Base-by-base conservation (phyloP, 1,140 invertebrate species). In the Vanessa tameamea region DNA sequence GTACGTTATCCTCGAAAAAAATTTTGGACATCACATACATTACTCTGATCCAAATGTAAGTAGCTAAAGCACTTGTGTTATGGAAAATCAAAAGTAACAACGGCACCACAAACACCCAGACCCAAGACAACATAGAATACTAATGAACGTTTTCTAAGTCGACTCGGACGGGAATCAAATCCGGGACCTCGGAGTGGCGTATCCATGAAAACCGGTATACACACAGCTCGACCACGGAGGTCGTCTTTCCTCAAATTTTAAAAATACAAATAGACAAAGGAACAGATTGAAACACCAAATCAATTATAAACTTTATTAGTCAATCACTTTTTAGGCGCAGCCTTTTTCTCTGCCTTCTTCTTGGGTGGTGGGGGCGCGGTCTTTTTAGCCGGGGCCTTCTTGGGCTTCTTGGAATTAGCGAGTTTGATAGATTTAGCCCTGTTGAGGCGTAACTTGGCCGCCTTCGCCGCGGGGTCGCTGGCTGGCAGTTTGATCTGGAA, bases 401-500 rank as follows among this genome's bases (percentile, higher is more conserved):
- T 94, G 26, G 88, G 85, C 73, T 94, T 94, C 82, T 95, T 95
- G 3, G 93, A 87, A 53, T 94, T 93, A 0, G 89, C 86, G 50
- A 94, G 93, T 71, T 94, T 90, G 15, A 95, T 92, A 16, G 93
- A 92, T 55, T 93, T 94, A 9, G 83, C 90, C 47, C 95, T 91
- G 67, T 85, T 93, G 57, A 93, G 92, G 16, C 93, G 90, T 12
- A 95, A 86, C 66, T 93, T 93, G 55, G 94, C 84, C 0, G 93
- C 91, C 63, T 91, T 93, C n/a, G 94, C 81, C 0, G 93, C 94
- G n/a, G 93, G 84, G 67, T 93, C 79, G 20, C 72, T 82, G 6
- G 88, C 88, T 1, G 94, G 87, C 47, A 95, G 87, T 64, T 93
- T 93, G 31, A 95, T 92, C 95, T 95, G 78, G 43, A 90, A 55